These are phyloP conservation scores for Mylabris sibirica DNA, from an alignment of 2,888 invertebrate genomes.

Conservation along the genomic window DNA sequence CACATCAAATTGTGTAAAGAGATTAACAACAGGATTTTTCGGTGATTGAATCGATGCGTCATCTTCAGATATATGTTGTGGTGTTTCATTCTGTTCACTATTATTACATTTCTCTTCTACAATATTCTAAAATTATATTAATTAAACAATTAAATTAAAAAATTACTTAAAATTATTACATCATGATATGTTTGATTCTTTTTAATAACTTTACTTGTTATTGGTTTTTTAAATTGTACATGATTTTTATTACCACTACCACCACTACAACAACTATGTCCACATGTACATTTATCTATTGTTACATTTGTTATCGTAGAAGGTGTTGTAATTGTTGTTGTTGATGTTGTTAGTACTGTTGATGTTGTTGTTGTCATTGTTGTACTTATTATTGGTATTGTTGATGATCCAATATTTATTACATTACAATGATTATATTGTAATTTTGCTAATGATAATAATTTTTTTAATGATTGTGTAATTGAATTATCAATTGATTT, in stretches of 20 bases:
- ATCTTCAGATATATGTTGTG: conserved; percentile 16
- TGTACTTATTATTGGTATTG: not conserved
- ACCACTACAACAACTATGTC: conserved; percentile 55
- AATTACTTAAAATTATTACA: not conserved
- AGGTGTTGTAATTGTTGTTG: not conserved
- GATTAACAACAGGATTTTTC: conserved; percentile 20
- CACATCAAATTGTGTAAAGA: conserved; percentile 26
- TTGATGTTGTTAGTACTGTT: not conserved
- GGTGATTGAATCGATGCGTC: conserved; percentile 8
- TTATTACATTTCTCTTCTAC: conserved; percentile 13
- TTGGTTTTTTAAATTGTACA: conserved; percentile 38
- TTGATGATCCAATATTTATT: not conserved
- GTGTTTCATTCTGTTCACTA: conserved; percentile 7
- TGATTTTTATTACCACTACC: conserved; percentile 54
- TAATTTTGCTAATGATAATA: conserved; percentile 66
- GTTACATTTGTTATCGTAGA: conserved; percentile 32
- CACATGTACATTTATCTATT: conserved; percentile 58
- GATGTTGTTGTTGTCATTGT: not conserved
- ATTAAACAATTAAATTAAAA: not conserved
- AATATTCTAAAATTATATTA: conserved; percentile 15
- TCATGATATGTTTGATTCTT: conserved; percentile 23
- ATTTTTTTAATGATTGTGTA: conserved; percentile 62
- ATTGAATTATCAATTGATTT: conserved; percentile 43
- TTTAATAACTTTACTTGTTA: conserved; percentile 23
- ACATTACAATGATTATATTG: conserved; percentile 50